These are phyloP conservation scores for Chaetops frenatus DNA, from an alignment of 2,113 vertebrate genomes.

Conservation along the genomic window DNA sequence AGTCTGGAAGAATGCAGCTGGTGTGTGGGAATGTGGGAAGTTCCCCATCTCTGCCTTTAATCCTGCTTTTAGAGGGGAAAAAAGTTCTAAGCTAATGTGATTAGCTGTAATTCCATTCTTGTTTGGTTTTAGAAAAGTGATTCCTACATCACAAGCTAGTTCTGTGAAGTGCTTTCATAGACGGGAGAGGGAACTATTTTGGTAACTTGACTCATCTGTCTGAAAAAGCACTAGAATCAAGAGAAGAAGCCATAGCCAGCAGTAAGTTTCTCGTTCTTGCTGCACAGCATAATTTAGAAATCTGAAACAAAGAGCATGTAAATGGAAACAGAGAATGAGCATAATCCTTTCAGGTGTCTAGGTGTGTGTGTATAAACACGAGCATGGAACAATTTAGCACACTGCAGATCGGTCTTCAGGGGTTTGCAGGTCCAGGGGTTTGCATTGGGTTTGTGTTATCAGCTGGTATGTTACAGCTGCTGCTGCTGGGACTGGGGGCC, in stretches of 20 bases:
- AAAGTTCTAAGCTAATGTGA: conserved; percentile 33
- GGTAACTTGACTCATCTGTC: neutral
- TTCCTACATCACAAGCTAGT: neutral
- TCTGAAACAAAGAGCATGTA: neutral
- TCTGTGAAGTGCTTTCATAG: neutral
- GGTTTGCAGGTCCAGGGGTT: neutral
- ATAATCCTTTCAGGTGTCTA: neutral
- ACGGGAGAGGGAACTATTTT: neutral
- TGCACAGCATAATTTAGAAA: neutral
- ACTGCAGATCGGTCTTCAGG: neutral
- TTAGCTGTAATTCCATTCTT: conserved; percentile 55
- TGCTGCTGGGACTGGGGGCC: neutral
- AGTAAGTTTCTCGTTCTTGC: neutral
- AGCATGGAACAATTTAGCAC: neutral
- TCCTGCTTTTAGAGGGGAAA: conserved; percentile 23
- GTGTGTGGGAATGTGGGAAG: conserved; percentile 15
- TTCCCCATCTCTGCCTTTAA: conserved; percentile 24
- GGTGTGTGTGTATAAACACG: neutral
- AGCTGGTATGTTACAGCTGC: neutral
- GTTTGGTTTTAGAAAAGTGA: conserved; percentile 8
- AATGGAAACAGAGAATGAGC: neutral
- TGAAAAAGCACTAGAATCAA: neutral
- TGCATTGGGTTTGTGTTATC: neutral
- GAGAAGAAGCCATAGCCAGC: neutral
- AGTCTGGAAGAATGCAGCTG: conserved; percentile 34